Evolutionary conservation across 2,797 vertebrate species (phyloP), one percentile per base, ranked within the genome.

Genomic region (Apogon hyalosoma): DNA sequence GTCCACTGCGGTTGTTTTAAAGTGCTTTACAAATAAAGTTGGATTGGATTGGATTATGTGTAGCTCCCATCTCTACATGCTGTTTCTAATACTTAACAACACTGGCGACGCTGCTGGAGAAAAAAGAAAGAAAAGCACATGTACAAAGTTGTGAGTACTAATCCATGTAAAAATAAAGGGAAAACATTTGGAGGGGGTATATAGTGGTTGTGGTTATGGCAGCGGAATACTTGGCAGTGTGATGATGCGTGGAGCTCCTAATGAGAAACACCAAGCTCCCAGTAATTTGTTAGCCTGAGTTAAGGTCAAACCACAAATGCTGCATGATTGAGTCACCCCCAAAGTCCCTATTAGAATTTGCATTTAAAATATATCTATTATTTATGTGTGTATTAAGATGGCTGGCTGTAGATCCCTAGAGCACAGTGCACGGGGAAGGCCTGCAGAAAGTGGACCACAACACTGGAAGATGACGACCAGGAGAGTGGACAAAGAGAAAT

Each of bases 331-430:
- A 91, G 83, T 85, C 78, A 59, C 75, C 79, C 72, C 59, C 75
- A 82, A 88, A 90, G 79, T 84, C 87, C 83, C 84, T 70, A 64
- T 88, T 82, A 89, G 61, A 91, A 83, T 89, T 87, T 91, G 88
- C 86, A 91, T 91, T 92, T 88, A 90, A 93, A 90, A 89, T 75
- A 82, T 71, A 92, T 93, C 83, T 87, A 90, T 92, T 92, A 93
- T 93, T 92, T 87, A 92, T 92, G 79, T 75, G 64, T 66, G 74
- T 88, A 92, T 90, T 93, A 84, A 87, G 90, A 90, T 75, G 82
- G 71, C 54, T 61, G 62, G 64, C 77, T 72, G 77, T 33, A 40
- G 64, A 73, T 88, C 85, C 83, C 82, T 53, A 42, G 89, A 88
- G 90, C 60, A 28, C 16, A 11, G 69, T 1, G 67, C 58, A 58